phyloP scores from a whole-genome alignment of 1,140 invertebrate species.

The Calephelis nemesis region DNA sequence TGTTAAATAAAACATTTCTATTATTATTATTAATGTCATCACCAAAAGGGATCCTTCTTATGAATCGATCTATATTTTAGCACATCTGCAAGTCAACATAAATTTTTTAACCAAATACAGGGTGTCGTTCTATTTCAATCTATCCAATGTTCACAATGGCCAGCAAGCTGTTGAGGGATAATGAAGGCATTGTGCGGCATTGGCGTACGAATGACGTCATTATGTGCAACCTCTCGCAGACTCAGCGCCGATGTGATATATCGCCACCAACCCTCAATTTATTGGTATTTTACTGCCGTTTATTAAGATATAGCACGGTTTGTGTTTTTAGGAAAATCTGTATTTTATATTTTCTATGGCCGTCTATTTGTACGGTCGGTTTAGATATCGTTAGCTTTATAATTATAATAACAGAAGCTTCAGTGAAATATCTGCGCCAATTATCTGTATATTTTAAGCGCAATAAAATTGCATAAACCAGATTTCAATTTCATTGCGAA shows the following conservation, averaged over 20 bases:
- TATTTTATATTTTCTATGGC: background rate
- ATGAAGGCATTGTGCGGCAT: constrained; percentile 36
- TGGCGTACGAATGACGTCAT: constrained; percentile 31
- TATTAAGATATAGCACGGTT: constrained; percentile 18
- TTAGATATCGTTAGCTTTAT: too few species aligned
- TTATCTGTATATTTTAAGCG: too few species aligned
- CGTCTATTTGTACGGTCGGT: too few species aligned
- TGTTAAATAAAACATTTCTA: too few species aligned
- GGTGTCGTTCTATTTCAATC: constrained; percentile 22
- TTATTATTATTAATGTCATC: too few species aligned
- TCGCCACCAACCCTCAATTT: constrained; percentile 28
- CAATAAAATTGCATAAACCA: too few species aligned
- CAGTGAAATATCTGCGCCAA: too few species aligned
- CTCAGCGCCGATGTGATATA: constrained; percentile 30
- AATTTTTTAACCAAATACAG: background rate
- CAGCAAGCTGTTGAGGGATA: constrained; percentile 33
- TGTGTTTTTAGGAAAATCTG: constrained; percentile 4
- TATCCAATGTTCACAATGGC: constrained; percentile 18
- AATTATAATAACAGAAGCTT: too few species aligned
- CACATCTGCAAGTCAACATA: background rate
- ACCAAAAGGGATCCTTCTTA: too few species aligned
- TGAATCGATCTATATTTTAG: background rate
- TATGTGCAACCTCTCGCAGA: constrained; percentile 28
- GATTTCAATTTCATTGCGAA: too few species aligned
- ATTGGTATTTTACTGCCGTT: constrained; percentile 22